Base-by-base conservation (phyloP, 2,113 vertebrate species). In the Peucedramus taeniatus region DNA sequence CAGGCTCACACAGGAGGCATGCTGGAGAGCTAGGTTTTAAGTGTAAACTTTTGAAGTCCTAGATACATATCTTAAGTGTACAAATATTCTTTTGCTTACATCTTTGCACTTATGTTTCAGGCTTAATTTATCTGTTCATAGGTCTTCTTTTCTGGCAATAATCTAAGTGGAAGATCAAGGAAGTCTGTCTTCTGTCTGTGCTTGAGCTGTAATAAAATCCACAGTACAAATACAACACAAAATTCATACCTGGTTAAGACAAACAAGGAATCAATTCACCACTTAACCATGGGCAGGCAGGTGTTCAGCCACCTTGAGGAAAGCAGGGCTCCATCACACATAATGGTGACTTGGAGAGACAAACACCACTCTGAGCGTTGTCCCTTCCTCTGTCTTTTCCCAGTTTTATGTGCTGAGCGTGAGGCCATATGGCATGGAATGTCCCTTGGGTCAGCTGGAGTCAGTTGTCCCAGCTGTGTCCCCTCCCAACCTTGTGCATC, bases 311-410 rank as follows among this genome's bases (percentile, higher is more conserved):
- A 27, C 15, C 31, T 42, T 5, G 15, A 37, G 66, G 59, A 50
- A 21, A 50, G 14, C 35, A 65, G 50, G 31, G 6, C 18, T 72
- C 50, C 50, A 49, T 35, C 37, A 64, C 59, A 23, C 0, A 0
- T 30, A 30, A 18, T 1, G 2, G 42, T 72, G 50, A 18, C 14
- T 31, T 42, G 42, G 57, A 42, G 57, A 33, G 59, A 37, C 26
- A 64, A 49, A 28, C 3, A 23, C 8, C 26, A 13, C 42, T 72
- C 23, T 42, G 59, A 64, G 42, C 0, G 0, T 23, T 17, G 27
- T 47, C 20, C 16, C 26, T 79, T 72, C 26, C 15, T 71, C 12
- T 22, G 42, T 35, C 35, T 27, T 37, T 33, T 56, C 15, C 42
- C 37, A 57, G 31, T 31, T 50, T 37, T 50, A 22, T 24, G 15